Evolutionary conservation across 2,797 vertebrate species (phyloP).

Genomic region (Parauchenoglanis punctatus): DNA sequence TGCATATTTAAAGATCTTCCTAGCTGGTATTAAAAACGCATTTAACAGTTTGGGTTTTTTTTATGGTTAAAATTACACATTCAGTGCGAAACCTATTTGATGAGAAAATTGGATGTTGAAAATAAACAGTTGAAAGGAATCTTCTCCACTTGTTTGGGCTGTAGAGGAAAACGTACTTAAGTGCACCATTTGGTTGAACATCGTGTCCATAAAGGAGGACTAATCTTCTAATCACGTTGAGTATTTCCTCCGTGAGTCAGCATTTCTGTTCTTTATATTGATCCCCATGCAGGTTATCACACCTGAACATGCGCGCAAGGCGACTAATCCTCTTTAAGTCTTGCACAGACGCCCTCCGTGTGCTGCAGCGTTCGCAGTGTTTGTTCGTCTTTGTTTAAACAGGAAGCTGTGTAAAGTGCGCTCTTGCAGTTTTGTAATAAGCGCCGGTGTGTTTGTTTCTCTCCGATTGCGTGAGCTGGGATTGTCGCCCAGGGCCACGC

Average conservation of each 20-base stretch:
- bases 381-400: slow-evolving; percentile 7
- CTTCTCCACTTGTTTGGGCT: not conserved
- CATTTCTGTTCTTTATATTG: not conserved
- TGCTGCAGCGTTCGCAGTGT: not conserved
- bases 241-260: not conserved
- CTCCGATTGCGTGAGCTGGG: not conserved
- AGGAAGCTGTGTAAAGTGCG: not conserved
- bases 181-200: not conserved
- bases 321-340: slow-evolving; percentile 3
- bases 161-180: not conserved
- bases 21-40: not conserved
- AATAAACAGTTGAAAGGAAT: not conserved
- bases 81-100: not conserved
- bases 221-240: not conserved
- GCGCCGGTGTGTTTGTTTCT: slow-evolving; percentile 13
- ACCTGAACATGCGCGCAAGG: not conserved
- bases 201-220: not conserved
- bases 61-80: not conserved
- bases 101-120: not conserved
- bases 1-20: not conserved
- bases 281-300: slow-evolving; percentile 2
- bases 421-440: slow-evolving; percentile 12
- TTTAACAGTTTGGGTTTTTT: not conserved
- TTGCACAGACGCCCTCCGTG: too few relatives aligned
- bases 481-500: slow-evolving; percentile 26